Percentiles rank a stretch among this genome's conserved stretches.
Conservation (phyloP, 1,140 invertebrate species). For the silkworm (Bombyx mori) region DNA sequence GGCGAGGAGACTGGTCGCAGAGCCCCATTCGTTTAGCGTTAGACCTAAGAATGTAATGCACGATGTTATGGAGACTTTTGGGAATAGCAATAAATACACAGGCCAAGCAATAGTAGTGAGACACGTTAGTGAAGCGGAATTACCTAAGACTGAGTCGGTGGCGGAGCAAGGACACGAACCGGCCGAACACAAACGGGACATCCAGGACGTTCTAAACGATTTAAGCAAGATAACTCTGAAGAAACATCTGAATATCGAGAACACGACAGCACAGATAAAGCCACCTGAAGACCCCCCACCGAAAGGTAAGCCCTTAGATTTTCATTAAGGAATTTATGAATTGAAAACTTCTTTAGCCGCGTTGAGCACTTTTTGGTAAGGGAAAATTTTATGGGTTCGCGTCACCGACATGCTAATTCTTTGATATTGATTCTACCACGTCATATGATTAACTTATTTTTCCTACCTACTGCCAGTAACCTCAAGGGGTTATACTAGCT, state of each 20-base stretch:
- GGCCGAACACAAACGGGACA: conserved; percentile 57
- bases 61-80: conserved; percentile 64
- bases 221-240: conserved; percentile 63
- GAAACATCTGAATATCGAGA: conserved; percentile 61
- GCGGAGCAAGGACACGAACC: conserved; percentile 53
- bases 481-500: too few relatives aligned
- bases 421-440: too few relatives aligned
- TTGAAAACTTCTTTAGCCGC: too few relatives aligned
- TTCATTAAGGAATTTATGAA: neutral
- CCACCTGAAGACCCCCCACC: conserved; percentile 48
- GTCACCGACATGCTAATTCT: too few relatives aligned
- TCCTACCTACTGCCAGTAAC: too few relatives aligned
- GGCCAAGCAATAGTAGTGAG: conserved; percentile 52
- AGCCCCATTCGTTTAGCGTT: conserved; percentile 51
- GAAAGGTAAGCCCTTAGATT: conserved; percentile 27
- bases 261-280: conserved; percentile 63
- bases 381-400: too few relatives aligned
- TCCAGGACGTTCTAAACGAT: conserved; percentile 63
- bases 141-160: conserved; percentile 28
- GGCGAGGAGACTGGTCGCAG: conserved; percentile 52
- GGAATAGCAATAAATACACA: conserved; percentile 40
- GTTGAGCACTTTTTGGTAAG: too few relatives aligned
- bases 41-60: conserved; percentile 62
- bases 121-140: conserved; percentile 47
- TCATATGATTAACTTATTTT: too few relatives aligned